Base-by-base conservation (phyloP, 2,888 invertebrate species). In the Folsomia candida region DNA sequence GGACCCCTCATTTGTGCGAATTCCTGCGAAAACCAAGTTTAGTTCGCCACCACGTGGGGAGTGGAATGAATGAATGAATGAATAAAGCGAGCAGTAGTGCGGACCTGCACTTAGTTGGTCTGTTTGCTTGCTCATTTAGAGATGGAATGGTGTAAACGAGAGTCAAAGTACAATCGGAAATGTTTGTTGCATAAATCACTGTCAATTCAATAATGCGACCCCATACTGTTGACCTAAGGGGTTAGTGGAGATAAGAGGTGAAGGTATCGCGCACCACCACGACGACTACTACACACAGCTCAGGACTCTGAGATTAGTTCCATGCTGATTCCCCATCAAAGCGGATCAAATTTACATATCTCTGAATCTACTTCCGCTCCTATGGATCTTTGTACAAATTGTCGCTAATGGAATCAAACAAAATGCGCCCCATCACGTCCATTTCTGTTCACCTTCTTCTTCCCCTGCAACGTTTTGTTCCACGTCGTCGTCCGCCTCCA, bases 161-260 rank as follows among this genome's bases (percentile, higher is more conserved):
- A 65, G 28, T 26, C 54, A 65, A 65, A 57, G 65, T 27, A 65
- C 26, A 65, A 65, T 65, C 65, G 65, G 54, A 65, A 65, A 65
- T 65, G 65, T 65, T 65, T 65, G 65, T 65, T 65, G 65, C 57
- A 65, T 65, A 65, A 65, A 65, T 65, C 65, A 65, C 65, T 65
- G 65, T 65, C 65, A 65, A 47, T 65, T 65, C 65, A 65, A 65
- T 65, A 65, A 65, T 65, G 54, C 51, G 4, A 18, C 26, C 25
- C 26, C 54, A 18, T 18, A 18, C 65, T 65, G 65, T 65, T 65
- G 65, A 65, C 65, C 65, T 65, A 65, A 65, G 65, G 65, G 65
- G 65, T 65, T 65, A 25, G 20, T 14, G 28, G 28, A 51, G 54
- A 65, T 65, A 65, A 64, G 65, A 65, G 51, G n/a, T 18, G 54